Evolutionary conservation across 2,888 invertebrate genomes (phyloP).

Genomic region (Dolichomitus sp.): DNA sequence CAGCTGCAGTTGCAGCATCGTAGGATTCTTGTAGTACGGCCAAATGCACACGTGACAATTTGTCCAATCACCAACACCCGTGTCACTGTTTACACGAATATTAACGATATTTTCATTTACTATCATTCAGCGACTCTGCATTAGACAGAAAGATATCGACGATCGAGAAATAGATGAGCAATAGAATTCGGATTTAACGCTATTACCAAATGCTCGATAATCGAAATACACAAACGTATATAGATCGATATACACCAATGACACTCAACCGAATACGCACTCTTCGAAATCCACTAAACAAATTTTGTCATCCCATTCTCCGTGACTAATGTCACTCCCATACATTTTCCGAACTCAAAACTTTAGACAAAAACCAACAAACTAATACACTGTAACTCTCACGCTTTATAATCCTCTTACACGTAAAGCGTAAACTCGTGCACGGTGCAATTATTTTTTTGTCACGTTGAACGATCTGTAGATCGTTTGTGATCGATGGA

Average conservation of each 20-base stretch:
- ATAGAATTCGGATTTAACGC: no score
- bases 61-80: neutral
- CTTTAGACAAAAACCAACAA: neutral
- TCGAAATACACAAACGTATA: neutral
- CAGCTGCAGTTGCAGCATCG: neutral
- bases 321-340: slow-evolving; percentile 15
- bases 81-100: neutral
- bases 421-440: neutral
- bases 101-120: neutral
- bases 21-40: neutral
- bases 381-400: slow-evolving; percentile 12
- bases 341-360: slow-evolving; percentile 5
- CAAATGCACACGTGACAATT: neutral
- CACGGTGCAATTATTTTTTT: neutral
- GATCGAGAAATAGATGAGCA: no score
- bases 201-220: neutral
- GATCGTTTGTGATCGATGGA: slow-evolving; percentile 25
- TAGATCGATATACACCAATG: neutral
- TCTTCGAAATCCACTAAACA: slow-evolving; percentile 18
- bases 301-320: slow-evolving; percentile 5
- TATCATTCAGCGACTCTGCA: neutral
- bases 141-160: no score
- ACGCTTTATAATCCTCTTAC: slow-evolving; percentile 1
- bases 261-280: slow-evolving; percentile 23
- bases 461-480: neutral